Percentiles rank a stretch among this genome's conserved stretches.
phyloP scores from a whole-genome alignment of 1,140 invertebrate genomes.

The Ips typographus region DNA sequence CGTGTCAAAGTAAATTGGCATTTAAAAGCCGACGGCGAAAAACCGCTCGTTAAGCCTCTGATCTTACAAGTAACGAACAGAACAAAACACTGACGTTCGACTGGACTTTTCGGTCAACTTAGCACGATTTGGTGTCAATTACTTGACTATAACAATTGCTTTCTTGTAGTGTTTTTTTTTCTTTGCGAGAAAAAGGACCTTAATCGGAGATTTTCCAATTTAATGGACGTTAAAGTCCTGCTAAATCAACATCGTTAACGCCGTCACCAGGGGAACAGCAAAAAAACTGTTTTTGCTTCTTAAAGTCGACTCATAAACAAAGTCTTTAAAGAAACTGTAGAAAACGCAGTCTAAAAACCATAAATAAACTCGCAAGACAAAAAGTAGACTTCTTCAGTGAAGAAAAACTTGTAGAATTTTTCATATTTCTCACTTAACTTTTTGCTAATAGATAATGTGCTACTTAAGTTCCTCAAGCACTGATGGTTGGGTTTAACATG shows the following conservation, averaged over 20 bases:
- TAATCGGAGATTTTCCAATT: slow-evolving; percentile 20
- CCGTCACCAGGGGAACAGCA: background rate
- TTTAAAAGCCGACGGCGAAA: slow-evolving; percentile 20
- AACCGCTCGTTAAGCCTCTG: slow-evolving; percentile 20
- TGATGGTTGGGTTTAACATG: too few species aligned
- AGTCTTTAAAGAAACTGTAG: too few species aligned
- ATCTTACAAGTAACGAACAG: slow-evolving; percentile 5
- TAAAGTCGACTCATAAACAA: too few species aligned
- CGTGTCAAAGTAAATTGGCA: slow-evolving; percentile 33
- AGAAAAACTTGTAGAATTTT: too few species aligned
- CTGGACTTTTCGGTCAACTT: slow-evolving; percentile 37
- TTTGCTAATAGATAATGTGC: too few species aligned
- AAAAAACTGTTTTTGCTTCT: background rate
- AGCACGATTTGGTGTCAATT: slow-evolving; percentile 40
- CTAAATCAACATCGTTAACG: slow-evolving; percentile 1
- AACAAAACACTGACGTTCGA: slow-evolving; percentile 19
- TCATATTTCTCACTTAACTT: too few species aligned
- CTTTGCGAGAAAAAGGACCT: too few species aligned
- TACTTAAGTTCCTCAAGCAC: too few species aligned
- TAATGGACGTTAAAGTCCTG: slow-evolving; percentile 22
- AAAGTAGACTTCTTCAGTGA: too few species aligned
- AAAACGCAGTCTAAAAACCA: too few species aligned
- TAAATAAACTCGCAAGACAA: too few species aligned
- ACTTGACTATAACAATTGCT: slow-evolving; percentile 31
- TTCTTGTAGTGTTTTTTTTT: slow-evolving; percentile 31